Base-by-base conservation (phyloP, 2,888 invertebrate genomes). In the Dermolepida albohirtum region DNA sequence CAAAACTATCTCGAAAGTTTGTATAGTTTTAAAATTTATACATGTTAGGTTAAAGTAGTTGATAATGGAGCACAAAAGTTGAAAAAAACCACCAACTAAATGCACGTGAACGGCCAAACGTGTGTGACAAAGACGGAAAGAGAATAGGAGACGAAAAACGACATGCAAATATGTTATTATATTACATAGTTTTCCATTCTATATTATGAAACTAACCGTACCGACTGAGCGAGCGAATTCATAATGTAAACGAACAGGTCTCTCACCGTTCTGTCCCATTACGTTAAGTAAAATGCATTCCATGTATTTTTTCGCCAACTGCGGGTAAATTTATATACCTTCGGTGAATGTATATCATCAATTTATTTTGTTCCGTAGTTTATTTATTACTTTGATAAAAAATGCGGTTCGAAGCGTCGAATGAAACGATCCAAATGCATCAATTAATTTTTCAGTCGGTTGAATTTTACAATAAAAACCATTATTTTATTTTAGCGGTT, bases 281-380 rank as follows among this genome's bases (percentile, higher is more conserved):
- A 71, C 70, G 71, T 71, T 75, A 75, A 75, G 75, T 75, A 76
- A 76, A 76, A 75, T 74, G 76, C 75, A 76, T 74, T 76, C 72
- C 74, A 73, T 75, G 75, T 75, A 72, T 64, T 66, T 62, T 73
- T 73, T 72, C 73, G 67, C 40, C 66, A 22, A 67, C 63, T 40
- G 64, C 59, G 59, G 69, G 70, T 72, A 59, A 70, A 70, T 71
- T 68, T 69, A 66, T 70, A 70, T 68, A 70, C 55, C 67, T 71
- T 66, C 68, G 63, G 66, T 63, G 69, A 57, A 63, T 68, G 63
- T 69, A 66, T 69, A 71, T 71, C 71, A 71, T 64, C 69, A 66
- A 71, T 68, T 70, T 67, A 66, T 67, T 70, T 59, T 55, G 64
- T 65, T 64, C 69, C 50, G 51, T 55, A 55, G 59, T 71, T 71